phyloP scores from a whole-genome alignment of 2,113 vertebrate species.

The Hippopotamus amphibius region DNA sequence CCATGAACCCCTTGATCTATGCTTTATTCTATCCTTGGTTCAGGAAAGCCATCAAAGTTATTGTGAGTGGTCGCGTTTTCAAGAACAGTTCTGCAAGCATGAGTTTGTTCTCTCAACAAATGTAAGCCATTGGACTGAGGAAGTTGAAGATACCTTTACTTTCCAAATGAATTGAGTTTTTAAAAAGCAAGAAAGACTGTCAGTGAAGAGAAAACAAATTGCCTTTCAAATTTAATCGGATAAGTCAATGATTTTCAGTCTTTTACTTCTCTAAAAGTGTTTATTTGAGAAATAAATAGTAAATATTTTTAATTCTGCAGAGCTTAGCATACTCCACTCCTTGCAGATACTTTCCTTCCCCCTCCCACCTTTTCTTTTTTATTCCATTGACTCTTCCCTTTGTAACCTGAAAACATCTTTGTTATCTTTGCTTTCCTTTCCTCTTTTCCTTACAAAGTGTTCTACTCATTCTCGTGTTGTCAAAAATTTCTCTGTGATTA shows the following conservation, averaged over 20 bases:
- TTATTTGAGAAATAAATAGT: background rate
- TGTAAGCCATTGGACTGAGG: background rate
- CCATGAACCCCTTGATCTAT: constrained; percentile 73
- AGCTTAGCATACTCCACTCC: background rate
- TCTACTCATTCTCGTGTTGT: background rate
- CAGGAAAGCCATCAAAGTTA: constrained; percentile 68
- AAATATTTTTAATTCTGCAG: background rate
- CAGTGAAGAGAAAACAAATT: background rate
- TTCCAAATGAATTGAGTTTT: background rate
- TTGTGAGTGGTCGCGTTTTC: constrained; percentile 56
- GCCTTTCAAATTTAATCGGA: background rate
- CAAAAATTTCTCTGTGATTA: background rate
- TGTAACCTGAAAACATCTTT: background rate
- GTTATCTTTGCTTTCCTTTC: background rate
- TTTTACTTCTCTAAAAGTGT: background rate
- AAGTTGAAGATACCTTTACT: background rate
- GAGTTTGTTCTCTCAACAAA: constrained; percentile 63
- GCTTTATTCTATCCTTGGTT: constrained; percentile 77
- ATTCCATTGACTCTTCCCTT: background rate
- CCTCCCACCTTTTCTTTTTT: background rate
- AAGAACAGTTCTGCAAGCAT: background rate
- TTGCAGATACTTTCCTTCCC: background rate
- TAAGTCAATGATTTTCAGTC: background rate
- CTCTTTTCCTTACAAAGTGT: background rate
- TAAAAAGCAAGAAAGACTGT: background rate